Conservation (phyloP, 2,888 invertebrate species). For the Drosophila birchii region DNA sequence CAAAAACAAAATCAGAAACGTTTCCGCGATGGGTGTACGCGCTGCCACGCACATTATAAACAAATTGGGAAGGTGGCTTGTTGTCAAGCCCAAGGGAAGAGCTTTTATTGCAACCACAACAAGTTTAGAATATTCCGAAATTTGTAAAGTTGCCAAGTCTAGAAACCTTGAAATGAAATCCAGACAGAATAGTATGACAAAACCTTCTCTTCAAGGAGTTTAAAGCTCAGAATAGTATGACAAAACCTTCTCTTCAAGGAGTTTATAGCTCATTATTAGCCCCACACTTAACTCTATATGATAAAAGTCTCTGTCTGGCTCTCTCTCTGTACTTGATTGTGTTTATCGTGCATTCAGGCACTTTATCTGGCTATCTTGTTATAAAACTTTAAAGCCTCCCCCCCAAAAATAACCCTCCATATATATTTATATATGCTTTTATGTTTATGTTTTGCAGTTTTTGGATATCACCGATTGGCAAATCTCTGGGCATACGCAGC, state of each 20-base stretch:
- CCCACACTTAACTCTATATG: too few relatives aligned
- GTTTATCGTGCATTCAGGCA: not conserved
- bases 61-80: slow-evolving; percentile 13
- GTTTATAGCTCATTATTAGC: not conserved
- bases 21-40: slow-evolving; percentile 36
- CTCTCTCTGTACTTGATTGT: not conserved
- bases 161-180: not conserved
- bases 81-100: slow-evolving; percentile 20
- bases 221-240: fast-evolving
- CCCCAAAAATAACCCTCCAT: slow-evolving; percentile 1
- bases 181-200: too few relatives aligned
- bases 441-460: slow-evolving; percentile 85
- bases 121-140: too few relatives aligned
- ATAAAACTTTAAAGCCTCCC: slow-evolving; percentile 8
- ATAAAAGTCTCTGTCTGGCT: not conserved
- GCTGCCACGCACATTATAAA: slow-evolving; percentile 3
- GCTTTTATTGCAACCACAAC: slow-evolving; percentile 13
- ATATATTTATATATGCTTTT: not conserved
- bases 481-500: slow-evolving; percentile 92
- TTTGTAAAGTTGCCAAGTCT: slow-evolving; percentile 6
- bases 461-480: slow-evolving; percentile 92
- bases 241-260: too few relatives aligned
- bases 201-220: too few relatives aligned
- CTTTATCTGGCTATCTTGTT: not conserved
- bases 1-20: slow-evolving; percentile 8